Percentiles rank a stretch among this genome's conserved stretches.
Evolutionary conservation across 2,888 invertebrate species (phyloP).

Genomic region (Drosophila formosana): DNA sequence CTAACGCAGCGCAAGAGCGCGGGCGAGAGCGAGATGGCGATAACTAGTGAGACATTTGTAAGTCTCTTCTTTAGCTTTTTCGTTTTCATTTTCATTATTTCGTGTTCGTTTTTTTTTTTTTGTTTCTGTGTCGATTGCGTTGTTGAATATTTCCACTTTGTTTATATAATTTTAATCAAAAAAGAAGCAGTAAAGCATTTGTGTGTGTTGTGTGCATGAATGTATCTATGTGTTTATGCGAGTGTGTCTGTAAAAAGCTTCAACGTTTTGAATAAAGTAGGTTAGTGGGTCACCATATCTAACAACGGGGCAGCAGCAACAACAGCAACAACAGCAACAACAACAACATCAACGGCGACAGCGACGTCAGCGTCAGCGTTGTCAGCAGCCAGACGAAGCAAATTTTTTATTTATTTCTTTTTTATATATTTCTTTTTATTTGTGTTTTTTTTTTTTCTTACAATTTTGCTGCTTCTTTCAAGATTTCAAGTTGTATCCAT

Average conservation of each 20-base stretch:
- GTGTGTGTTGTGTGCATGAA: conserved; percentile 18
- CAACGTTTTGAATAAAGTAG: conserved; percentile 88
- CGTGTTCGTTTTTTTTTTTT: conserved; percentile 47
- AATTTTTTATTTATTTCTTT: conserved; percentile 43
- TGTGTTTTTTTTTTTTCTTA: conserved; percentile 16
- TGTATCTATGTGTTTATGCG: conserved; percentile 21
- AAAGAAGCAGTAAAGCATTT: conserved; percentile 65
- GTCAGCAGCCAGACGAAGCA: conserved; percentile 58
- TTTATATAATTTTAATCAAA: conserved; percentile 83
- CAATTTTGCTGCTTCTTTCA: conserved; percentile 28
- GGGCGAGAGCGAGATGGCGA: conserved; percentile 21
- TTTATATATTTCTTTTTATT: conserved; percentile 18
- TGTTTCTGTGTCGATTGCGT: conserved; percentile 78
- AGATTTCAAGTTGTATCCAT: conserved; percentile 39
- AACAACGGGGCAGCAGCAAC: conserved; percentile 70
- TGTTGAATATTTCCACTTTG: conserved; percentile 82
- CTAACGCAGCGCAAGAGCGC: conserved; percentile 18
- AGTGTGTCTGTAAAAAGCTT: conserved; percentile 72
- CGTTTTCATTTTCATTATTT: conserved; percentile 69
- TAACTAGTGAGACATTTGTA: conserved; percentile 38
- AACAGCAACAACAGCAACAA: conserved; percentile 31
- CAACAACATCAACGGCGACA: conserved; percentile 32
- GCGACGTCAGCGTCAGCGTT: conserved; percentile 44
- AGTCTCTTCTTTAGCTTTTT: conserved; percentile 43
- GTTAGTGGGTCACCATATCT: conserved; percentile 90